Percentiles rank a stretch among this genome's conserved stretches.
Conservation (phyloP, 1,140 invertebrate species). For the Mizuhopecten yessoensis region DNA sequence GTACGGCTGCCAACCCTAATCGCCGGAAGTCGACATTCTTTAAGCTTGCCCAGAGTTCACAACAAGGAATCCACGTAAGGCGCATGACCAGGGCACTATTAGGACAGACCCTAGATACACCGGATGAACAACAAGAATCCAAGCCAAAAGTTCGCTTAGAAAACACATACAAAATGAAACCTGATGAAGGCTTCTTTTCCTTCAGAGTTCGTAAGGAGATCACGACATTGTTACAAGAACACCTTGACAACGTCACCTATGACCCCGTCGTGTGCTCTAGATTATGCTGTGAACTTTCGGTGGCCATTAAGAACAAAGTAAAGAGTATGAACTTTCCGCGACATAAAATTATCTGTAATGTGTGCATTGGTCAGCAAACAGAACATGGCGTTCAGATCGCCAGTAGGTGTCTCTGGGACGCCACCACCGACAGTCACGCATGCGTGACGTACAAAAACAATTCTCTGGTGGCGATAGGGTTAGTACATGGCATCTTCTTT, state of each 20-base stretch:
- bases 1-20: neutral
- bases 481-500: conserved; percentile 77
- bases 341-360: conserved; percentile 74
- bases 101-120: conserved; percentile 31
- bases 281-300: conserved; percentile 58
- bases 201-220: conserved; percentile 58
- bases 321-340: conserved; percentile 68
- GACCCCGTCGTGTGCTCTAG: conserved; percentile 50
- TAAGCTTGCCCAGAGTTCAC: conserved; percentile 30
- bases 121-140: conserved; percentile 37
- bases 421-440: conserved; percentile 70
- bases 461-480: conserved; percentile 72
- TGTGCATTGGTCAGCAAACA: conserved; percentile 69
- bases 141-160: conserved; percentile 67
- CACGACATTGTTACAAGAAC: conserved; percentile 50
- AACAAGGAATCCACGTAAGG: conserved; percentile 36
- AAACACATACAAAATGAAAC: conserved; percentile 72
- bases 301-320: conserved; percentile 68
- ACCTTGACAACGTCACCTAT: conserved; percentile 62
- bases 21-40: conserved; percentile 59
- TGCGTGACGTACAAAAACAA: conserved; percentile 71
- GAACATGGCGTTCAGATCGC: conserved; percentile 72
- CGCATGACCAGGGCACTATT: conserved; percentile 61
- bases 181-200: conserved; percentile 63
- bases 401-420: conserved; percentile 78